These are phyloP conservation scores for Drosophila infuscata DNA, from an alignment of 2,888 invertebrate genomes.

Conservation along the genomic window DNA sequence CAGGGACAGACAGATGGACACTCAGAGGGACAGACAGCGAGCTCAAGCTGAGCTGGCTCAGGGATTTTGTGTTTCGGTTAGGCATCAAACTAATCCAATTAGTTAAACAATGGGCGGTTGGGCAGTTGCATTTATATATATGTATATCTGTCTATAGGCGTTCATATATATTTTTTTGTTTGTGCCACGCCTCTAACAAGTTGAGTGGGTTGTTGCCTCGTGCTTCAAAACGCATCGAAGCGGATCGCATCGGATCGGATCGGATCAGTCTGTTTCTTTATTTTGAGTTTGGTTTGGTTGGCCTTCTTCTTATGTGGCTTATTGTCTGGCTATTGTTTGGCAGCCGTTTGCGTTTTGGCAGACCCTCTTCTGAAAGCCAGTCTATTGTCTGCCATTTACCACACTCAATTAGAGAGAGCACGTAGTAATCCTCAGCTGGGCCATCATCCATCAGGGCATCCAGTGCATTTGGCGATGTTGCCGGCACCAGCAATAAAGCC, in stretches of 20 bases:
- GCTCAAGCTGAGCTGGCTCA: constrained; percentile 17
- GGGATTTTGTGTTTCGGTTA: constrained; percentile 41
- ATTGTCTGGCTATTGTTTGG: constrained; percentile 30
- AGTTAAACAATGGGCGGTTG: constrained; percentile 63
- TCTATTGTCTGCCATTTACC: constrained; percentile 35
- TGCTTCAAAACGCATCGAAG: constrained; percentile 19
- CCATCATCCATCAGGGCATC: constrained; percentile 25
- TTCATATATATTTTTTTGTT: background rate
- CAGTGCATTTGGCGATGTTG: constrained; percentile 22
- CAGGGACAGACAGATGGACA: background rate
- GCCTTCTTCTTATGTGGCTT: constrained; percentile 23
- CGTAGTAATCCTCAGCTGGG: constrained; percentile 34
- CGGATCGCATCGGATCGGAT: constrained; percentile 34
- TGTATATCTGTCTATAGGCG: background rate
- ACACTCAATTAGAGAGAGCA: constrained; percentile 57
- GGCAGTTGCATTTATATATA: constrained; percentile 14
- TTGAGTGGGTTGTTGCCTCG: constrained; percentile 43
- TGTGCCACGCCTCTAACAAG: constrained; percentile 46
- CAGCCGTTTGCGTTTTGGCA: constrained; percentile 8
- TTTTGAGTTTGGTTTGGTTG: constrained; percentile 6
- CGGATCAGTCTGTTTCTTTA: constrained; percentile 26
- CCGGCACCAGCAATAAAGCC: constrained; percentile 31
- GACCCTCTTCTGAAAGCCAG: background rate
- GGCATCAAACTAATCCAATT: constrained; percentile 77
- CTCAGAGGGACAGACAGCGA: background rate